These are phyloP conservation scores for Hyles euphorbiae DNA, from an alignment of 1,140 invertebrate genomes.

Conservation along the genomic window DNA sequence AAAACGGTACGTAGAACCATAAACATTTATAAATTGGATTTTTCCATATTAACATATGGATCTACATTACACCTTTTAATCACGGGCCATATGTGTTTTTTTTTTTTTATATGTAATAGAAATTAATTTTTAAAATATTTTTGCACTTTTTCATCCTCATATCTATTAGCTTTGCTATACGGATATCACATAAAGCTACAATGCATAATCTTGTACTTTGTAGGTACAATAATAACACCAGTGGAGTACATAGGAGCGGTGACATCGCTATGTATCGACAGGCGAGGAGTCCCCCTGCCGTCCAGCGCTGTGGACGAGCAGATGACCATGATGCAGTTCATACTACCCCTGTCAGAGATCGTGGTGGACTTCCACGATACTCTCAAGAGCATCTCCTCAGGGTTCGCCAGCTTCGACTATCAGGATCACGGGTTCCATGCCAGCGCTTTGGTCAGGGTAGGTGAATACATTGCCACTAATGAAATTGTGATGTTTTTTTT, in stretches of 20 bases:
- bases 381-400: constrained; percentile 92
- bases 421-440: constrained; percentile 91
- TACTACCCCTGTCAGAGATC: constrained; percentile 94
- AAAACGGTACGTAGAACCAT: too few species aligned
- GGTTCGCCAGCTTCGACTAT: constrained; percentile 98
- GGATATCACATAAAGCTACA: too few species aligned
- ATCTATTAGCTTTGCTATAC: too few species aligned
- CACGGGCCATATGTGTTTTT: too few species aligned
- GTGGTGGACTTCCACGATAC: constrained; percentile 96
- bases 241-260: constrained; percentile 83
- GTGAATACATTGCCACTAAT: constrained; percentile 13
- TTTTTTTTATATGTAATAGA: too few species aligned
- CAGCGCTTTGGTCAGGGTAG: constrained; percentile 84
- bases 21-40: too few species aligned
- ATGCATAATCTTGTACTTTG: background rate
- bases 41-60: too few species aligned
- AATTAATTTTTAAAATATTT: too few species aligned
- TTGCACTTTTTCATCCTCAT: too few species aligned
- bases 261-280: constrained; percentile 84
- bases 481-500: too few species aligned
- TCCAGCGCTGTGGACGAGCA: constrained; percentile 88
- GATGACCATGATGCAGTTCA: constrained; percentile 87
- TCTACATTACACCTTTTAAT: too few species aligned
- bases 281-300: constrained; percentile 85
- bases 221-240: constrained; percentile 93